Base-by-base conservation (phyloP, 1,140 invertebrate species). In the Meloidogyne exigua region DNA sequence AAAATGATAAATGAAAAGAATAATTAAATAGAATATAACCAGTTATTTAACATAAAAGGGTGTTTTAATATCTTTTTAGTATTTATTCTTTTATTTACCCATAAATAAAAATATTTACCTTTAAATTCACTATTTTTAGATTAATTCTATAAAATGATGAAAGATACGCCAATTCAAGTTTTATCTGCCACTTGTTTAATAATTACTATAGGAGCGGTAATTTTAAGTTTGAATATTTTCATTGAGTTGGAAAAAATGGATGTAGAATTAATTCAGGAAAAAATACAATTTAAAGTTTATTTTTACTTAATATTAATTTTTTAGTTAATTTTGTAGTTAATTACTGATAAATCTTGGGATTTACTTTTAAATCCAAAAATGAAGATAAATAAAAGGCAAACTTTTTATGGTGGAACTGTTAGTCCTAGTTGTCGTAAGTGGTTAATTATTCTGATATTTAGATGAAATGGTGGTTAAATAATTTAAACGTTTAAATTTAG, bases 321-420 rank as follows among this genome's bases (percentile, higher is more conserved):
- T 26, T 25, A 26, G 3, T 25, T 15, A 42, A 44, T 44, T 42
- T 21, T 26, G 21, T 11, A 71, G 69, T 25, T 57, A 15, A 44
- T 71, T 7, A 71, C 69, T 18, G 69, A 71, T 21, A 44, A 62
- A n/a, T 71, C 69, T 71, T 71, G 36, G 69, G 44, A 71, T 10
- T 15, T 71, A 15, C 9, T 71, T 7, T 11, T 57, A n/a, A 5
- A 57, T 71, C 69, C 39, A 10, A 26, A 28, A 44, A 25, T 42
- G 4, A 4, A 62, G 13, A 62, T 23, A 71, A 15, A 71, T 44
- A 23, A 62, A 71, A 44, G 69, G 18, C 32, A 44, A 44, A 26
- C 15, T 15, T 28, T 62, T 57, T 57, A 42, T 26, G 69, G 39
- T 7, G 69, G 25, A 2, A 11, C 4, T 71, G 49, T 28, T 10